Evolutionary conservation across 2,888 invertebrate genomes (phyloP), one percentile per base, ranked within the genome.

Genomic region (Cephalotes varians): DNA sequence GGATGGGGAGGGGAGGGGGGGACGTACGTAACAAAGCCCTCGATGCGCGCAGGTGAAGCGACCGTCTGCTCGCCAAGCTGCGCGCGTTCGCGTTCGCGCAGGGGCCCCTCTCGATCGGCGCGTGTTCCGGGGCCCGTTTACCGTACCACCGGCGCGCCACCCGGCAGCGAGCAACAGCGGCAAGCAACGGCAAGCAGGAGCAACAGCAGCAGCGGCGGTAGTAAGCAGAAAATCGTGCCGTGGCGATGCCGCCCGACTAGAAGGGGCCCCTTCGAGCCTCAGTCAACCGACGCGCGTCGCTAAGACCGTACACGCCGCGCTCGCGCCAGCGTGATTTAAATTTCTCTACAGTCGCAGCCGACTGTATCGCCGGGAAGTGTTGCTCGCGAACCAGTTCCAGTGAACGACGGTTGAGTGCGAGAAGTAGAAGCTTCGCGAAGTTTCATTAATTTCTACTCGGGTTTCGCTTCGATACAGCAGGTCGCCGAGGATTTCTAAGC

Each of bases 241-340:
- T 21, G 74, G 80, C 80, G 80, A 77, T 64, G 85, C 58, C 40
- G 82, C 65, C 64, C 58, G 85, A 73, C 79, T 72, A 60, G 77
- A 71, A 80, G 85, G 76, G 65, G 90, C 76, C 88, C 82, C 83
- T 51, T 81, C 85, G 65, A 77, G 85, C 89, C 86, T 90, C 92
- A 92, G 92, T 91, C 90, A 89, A 89, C 84, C 90, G 90, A 90
- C 87, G 88, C 86, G 88, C 88, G 87, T 90, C 87, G 85, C 83
- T 83, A 90, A 91, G 91, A 92, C 90, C 91, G 90, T 92, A 93
- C 91, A 92, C 91, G 92, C 87, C 73, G 82, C 86, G 81, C 62
- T 77, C 67, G 86, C 54, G 40, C 76, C n/a, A 18, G 31, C 47
- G 21, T 58, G 31, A 40, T 34, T 44, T 47, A 21, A 40, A 40